These are phyloP conservation scores for Scaptomyza caliginosa DNA, from an alignment of 2,888 invertebrate species.

Conservation along the genomic window DNA sequence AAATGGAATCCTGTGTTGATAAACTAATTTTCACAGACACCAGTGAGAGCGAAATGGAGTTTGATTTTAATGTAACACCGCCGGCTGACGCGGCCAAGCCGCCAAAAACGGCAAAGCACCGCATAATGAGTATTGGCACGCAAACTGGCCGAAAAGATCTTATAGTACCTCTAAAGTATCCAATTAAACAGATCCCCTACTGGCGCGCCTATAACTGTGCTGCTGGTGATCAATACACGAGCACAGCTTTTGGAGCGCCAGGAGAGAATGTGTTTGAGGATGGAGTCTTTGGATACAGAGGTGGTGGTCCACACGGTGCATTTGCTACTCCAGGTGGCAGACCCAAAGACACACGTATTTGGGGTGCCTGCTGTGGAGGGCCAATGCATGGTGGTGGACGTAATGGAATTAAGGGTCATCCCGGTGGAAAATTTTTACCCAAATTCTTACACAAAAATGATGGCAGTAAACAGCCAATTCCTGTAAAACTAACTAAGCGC, in stretches of 20 bases:
- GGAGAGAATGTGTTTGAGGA: constrained; percentile 52
- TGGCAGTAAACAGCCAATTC: not conserved
- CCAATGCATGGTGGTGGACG: constrained; percentile 16
- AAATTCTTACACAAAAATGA: not conserved
- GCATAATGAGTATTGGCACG: constrained; percentile 85
- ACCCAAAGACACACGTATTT: not conserved
- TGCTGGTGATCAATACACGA: constrained; percentile 53
- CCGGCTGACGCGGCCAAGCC: constrained; percentile 84
- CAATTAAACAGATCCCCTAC: constrained; percentile 53
- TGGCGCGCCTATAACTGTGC: constrained; percentile 73
- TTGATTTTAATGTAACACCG: constrained; percentile 89
- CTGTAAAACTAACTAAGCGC: constrained; percentile 6
- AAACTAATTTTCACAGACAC: constrained; percentile 79
- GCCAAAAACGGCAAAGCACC: not conserved
- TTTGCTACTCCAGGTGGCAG: not conserved
- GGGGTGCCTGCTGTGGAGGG: constrained; percentile 9
- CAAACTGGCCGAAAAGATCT: constrained; percentile 86
- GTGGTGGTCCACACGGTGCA: constrained; percentile 49
- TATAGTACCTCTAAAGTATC: constrained; percentile 40
- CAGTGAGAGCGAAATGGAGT: constrained; percentile 86
- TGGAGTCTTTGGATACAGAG: constrained; percentile 46
- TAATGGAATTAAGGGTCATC: not conserved
- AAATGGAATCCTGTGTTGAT: constrained; percentile 65
- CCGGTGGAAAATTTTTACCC: not conserved
- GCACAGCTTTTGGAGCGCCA: constrained; percentile 43